Evolutionary conservation across 2,797 vertebrate species (phyloP), one percentile per base, ranked within the genome.

Genomic region (Serranus cabrilla): DNA sequence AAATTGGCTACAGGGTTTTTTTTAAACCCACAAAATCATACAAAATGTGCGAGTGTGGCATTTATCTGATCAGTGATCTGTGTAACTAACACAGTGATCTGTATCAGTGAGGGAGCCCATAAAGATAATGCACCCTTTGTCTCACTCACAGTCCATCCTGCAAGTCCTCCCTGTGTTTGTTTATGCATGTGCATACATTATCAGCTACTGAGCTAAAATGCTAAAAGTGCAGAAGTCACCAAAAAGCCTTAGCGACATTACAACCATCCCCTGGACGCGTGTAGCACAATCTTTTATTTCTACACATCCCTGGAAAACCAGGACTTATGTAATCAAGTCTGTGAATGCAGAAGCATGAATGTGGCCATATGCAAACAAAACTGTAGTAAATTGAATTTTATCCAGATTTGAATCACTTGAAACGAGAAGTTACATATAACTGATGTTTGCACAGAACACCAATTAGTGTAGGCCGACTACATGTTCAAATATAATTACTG

Each of bases 21-120:
- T 31, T 31, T 31, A 31, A 49, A 56, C 43, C 56, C 34, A 31
- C 17, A 34, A 2, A 9, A 46, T 42, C 34, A 18, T 11, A 34
- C 46, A 58, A 39, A 39, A 49, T 63, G 39, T 43, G 49, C 39
- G 11, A n/a, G 21, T 20, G 50, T 23, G 18, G 47, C 63, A 66
- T 51, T 40, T 23, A 51, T 64, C 47, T 40, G 37, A 65, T 27
- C 37, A 21, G 16, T 37, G 46, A 23, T 51, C 20, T 11, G n/a
- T 21, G 12, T 7, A 6, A 21, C 46, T 11, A 23, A 40, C 23
- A 16, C n/a, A 17, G 9, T 20, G 40, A 45, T 55, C 45, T 49
- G n/a, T 49, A 34, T 49, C 27, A 58, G 39, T 21, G 23, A 16
- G 7, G 25, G 11, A 8, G 4, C 31, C 11, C 14, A 5, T 39